phyloP scores from a whole-genome alignment of 2,113 vertebrate genomes.

The Crypturellus undulatus region DNA sequence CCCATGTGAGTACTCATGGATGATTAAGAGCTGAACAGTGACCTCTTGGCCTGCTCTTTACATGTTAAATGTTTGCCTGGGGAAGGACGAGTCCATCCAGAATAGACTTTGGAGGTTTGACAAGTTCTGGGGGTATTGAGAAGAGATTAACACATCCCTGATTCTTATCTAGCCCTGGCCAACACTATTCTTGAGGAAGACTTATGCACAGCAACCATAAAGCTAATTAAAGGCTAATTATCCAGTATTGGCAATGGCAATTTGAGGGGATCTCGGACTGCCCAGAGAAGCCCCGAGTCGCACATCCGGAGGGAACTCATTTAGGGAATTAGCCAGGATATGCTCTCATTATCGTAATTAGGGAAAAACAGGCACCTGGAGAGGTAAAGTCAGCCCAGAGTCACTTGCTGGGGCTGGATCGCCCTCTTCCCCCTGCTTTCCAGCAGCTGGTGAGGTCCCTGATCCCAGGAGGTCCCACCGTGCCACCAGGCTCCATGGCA shows the following conservation, averaged over 20 bases:
- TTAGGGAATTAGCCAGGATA: not conserved
- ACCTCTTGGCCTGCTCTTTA: slow-evolving; percentile 5
- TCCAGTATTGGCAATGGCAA: not conserved
- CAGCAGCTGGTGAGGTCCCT: not conserved
- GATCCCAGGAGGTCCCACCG: not conserved
- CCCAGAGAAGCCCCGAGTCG: not conserved
- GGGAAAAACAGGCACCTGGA: not conserved
- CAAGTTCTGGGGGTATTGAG: not conserved
- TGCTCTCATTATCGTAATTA: not conserved
- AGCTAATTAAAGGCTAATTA: not conserved
- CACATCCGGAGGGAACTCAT: not conserved
- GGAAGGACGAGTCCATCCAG: slow-evolving; percentile 16
- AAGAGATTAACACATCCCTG: not conserved
- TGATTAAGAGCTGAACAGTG: slow-evolving; percentile 43
- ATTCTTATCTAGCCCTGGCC: not conserved
- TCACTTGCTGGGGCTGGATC: not conserved
- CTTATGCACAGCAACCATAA: not conserved
- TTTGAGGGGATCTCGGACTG: not conserved
- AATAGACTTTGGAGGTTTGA: not conserved
- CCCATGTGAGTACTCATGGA: not conserved
- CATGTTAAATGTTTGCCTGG: not conserved
- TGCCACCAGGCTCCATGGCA: accelerated
- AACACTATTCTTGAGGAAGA: not conserved
- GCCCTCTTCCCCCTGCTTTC: not conserved
- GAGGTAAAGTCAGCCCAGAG: not conserved